Percentiles rank a stretch among this genome's conserved stretches.
Conservation (phyloP, 2,113 vertebrate genomes). For the Corythoichthys intestinalis region DNA sequence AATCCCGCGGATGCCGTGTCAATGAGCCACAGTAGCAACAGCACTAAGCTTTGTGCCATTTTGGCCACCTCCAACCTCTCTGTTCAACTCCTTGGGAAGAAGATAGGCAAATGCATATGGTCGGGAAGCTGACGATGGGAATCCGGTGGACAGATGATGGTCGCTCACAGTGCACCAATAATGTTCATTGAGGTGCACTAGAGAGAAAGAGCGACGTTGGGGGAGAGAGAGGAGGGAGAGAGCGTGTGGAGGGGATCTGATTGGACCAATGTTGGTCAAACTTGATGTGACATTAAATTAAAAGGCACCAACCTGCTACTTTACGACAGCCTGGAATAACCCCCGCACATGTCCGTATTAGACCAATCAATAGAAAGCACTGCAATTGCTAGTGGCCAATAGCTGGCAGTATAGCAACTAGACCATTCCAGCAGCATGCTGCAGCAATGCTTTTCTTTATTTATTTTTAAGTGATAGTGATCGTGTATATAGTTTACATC, state of each 20-base stretch:
- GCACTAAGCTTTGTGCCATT: conserved; percentile 86
- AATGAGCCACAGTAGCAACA: conserved; percentile 83
- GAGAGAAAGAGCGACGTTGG: conserved; percentile 23
- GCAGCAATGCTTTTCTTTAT: conserved; percentile 4
- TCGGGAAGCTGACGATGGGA: conserved; percentile 66
- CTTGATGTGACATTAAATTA: conserved; percentile 83
- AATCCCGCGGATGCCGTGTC: conserved; percentile 84
- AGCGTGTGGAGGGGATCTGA: conserved; percentile 55
- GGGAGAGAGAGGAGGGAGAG: conserved; percentile 13
- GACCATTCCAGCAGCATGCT: conserved; percentile 60
- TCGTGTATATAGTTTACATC: neutral
- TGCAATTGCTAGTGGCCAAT: conserved; percentile 70
- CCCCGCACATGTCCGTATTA: conserved; percentile 66
- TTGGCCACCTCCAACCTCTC: conserved; percentile 73
- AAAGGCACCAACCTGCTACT: conserved; percentile 56
- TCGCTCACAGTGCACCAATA: conserved; percentile 74
- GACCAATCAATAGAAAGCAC: conserved; percentile 61
- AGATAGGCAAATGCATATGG: conserved; percentile 77
- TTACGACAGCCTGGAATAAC: conserved; percentile 56
- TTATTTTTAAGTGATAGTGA: neutral
- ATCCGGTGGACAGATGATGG: conserved; percentile 67
- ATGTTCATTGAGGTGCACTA: conserved; percentile 73
- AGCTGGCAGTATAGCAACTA: conserved; percentile 43
- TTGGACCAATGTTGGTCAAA: conserved; percentile 85
- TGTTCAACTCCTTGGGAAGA: conserved; percentile 79